A percentile compares a stretch with the other conserved stretches of the same genome.
Evolutionary conservation across 2,113 vertebrate species (phyloP).

Genomic region (Cavia porcellus): DNA sequence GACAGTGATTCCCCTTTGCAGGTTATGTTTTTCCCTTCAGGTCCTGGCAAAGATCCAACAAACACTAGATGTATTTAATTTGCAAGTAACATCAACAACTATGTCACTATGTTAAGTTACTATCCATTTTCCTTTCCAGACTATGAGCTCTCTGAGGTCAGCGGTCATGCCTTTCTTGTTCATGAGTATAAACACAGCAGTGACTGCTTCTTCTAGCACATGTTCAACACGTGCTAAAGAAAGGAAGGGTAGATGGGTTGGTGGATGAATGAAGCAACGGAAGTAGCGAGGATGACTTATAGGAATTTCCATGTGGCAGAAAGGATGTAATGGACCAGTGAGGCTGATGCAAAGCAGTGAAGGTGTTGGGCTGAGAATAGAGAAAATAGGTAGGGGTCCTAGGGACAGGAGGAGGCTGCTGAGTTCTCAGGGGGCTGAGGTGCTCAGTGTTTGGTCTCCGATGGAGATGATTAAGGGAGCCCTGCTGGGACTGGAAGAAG

Average conservation of each 20-base stretch:
- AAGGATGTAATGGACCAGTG: neutral
- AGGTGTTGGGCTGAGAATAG: neutral
- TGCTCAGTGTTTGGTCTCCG: neutral
- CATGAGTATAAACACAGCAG: neutral
- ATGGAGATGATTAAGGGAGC: slow-evolving; percentile 79
- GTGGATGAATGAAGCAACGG: neutral
- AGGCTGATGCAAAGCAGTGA: accelerated
- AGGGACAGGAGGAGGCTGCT: neutral
- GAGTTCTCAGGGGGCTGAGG: neutral
- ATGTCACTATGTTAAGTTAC: neutral
- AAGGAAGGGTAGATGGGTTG: neutral
- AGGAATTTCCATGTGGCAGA: neutral
- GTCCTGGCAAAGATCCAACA: neutral
- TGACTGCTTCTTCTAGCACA: neutral
- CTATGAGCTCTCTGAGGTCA: neutral
- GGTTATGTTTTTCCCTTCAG: neutral
- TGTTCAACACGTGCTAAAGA: neutral
- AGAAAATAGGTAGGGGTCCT: neutral
- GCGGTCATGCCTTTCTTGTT: neutral
- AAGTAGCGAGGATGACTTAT: neutral
- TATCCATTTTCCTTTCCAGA: neutral
- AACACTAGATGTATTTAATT: neutral
- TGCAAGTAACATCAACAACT: neutral
- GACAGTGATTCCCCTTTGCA: neutral
- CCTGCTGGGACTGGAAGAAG: slow-evolving; percentile 80